Base-by-base conservation (phyloP, 2,797 vertebrate genomes). In the Sciaenops ocellatus region DNA sequence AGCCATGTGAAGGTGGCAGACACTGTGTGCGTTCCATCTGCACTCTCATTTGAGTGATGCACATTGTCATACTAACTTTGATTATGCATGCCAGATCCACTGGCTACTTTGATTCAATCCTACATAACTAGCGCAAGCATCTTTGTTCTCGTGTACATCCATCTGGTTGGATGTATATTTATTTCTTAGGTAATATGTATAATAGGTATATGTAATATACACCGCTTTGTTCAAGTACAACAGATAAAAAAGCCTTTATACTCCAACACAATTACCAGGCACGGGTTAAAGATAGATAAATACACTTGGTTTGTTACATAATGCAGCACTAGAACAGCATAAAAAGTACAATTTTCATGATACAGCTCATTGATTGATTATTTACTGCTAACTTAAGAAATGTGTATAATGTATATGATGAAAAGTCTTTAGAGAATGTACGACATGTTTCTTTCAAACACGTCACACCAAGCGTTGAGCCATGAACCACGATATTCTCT, bases 1-100 rank as follows among this genome's bases (percentile, higher is more conserved):
- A 69, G 54, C 26, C 48, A 72, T 83, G 17, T 76, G 63, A 77
- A 73, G 59, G 76, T 80, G 72, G 61, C 69, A 84, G 63, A 56
- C 70, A 60, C 56, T 70, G 70, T 50, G 16, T 73, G 71, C 63
- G 18, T 64, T 82, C 69, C 67, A 85, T 69, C 63, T 80, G 67
- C 56, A 77, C 74, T 57, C 64, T 67, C 60, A 56, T 78, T 60
- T 71, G 50, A 56, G 57, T 55, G 63, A 76, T 61, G 59, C 56
- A 68, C 34, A 6, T 68, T 69, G 46, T 80, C 50, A 78, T 71
- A 65, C 24, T 12, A 74, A 65, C 24, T 16, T 22, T 68, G 63
- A 84, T 78, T 76, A 80, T 4, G 7, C 18, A 18, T 56, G 68
- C 10, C 47, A 73, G 52, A 67, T 15, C 20, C n/a, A 51, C 24